Conservation (phyloP, 2,888 invertebrate species). For the Conus canariensis region DNA sequence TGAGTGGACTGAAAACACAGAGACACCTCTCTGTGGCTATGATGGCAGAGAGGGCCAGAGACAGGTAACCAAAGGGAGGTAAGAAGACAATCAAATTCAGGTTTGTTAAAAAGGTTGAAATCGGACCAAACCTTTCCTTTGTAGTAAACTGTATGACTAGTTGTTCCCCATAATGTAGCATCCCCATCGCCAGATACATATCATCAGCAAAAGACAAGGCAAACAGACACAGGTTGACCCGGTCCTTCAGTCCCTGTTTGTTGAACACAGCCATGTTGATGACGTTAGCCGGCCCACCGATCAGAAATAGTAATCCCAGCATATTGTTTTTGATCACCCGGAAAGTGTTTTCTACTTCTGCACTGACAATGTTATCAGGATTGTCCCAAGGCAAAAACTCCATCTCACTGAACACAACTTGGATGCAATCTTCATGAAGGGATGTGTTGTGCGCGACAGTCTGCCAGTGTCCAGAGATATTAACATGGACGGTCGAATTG, state of each 20-base stretch:
- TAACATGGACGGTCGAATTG: no score
- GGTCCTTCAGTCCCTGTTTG: conserved; percentile 18
- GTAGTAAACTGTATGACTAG: neutral
- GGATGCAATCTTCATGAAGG: no score
- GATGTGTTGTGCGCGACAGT: no score
- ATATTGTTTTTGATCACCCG: neutral
- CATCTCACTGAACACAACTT: neutral
- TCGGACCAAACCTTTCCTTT: neutral
- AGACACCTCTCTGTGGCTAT: neutral
- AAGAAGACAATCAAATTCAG: neutral
- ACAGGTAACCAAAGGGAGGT: neutral
- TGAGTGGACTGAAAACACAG: neutral
- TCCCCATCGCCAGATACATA: neutral
- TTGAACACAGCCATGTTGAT: conserved; percentile 32
- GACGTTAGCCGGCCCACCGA: conserved; percentile 25
- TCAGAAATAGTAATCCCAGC: neutral
- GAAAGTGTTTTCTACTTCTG: neutral
- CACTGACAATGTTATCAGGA: conserved; percentile 14
- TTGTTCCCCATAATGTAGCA: neutral
- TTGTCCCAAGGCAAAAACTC: conserved; percentile 15
- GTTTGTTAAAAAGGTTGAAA: neutral
- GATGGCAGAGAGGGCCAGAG: neutral
- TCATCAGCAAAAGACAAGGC: neutral
- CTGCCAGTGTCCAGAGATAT: no score
- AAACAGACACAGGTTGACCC: conserved; percentile 22